Evolutionary conservation across 1,140 invertebrate genomes (phyloP).

Genomic region (Camponotus floridanus): DNA sequence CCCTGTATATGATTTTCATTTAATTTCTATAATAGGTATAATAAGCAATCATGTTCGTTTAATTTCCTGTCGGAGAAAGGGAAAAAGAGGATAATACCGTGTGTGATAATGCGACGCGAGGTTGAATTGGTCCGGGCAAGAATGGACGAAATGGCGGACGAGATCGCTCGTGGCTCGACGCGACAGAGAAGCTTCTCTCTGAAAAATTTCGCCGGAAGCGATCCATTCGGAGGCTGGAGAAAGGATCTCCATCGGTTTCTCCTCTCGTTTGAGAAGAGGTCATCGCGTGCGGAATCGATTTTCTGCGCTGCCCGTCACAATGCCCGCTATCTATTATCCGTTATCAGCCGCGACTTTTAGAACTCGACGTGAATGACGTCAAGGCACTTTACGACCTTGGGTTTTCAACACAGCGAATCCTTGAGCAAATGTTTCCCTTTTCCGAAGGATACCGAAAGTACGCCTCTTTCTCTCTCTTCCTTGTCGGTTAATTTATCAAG

Average conservation of each 20-base stretch:
- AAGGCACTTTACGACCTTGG: conserved; percentile 32
- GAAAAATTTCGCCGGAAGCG: conserved; percentile 54
- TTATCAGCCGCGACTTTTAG: conserved; percentile 55
- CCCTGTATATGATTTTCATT: background rate
- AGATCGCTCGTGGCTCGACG: conserved; percentile 1
- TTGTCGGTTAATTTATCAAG: conserved; percentile 12
- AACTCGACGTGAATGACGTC: conserved; percentile 33
- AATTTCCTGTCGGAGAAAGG: conserved; percentile 4
- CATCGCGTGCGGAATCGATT: conserved; percentile 45
- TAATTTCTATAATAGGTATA: conserved; percentile 31
- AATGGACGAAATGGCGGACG: conserved; percentile 42
- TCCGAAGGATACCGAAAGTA: background rate
- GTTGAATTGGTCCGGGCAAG: conserved; percentile 33
- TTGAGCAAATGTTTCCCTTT: conserved; percentile 37
- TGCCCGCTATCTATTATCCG: conserved; percentile 53
- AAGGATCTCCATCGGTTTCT: conserved; percentile 48
- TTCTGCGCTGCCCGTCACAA: conserved; percentile 41
- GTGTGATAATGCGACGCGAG: conserved; percentile 22
- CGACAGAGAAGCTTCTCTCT: conserved; percentile 30
- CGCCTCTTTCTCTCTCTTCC: too few species aligned
- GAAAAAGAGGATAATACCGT: conserved; percentile 11
- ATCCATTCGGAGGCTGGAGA: conserved; percentile 49
- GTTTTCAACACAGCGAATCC: conserved; percentile 35
- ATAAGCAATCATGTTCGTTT: conserved; percentile 12
- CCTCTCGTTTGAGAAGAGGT: conserved; percentile 33